Conservation (phyloP, 2,888 invertebrate species). For the Congeria kusceri region DNA sequence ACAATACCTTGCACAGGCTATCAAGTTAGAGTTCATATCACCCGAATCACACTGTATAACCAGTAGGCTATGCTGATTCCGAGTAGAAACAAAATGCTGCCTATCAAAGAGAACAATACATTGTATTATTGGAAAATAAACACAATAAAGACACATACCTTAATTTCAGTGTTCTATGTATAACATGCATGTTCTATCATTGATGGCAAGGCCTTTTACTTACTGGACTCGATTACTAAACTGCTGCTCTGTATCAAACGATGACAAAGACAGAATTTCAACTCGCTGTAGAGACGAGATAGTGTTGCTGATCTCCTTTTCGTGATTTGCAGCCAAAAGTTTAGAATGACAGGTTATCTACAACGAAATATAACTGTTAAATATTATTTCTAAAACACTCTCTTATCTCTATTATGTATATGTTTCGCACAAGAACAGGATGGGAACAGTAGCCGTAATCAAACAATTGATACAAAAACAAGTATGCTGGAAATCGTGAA, state of each 20-base stretch:
- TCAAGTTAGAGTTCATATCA: constrained; percentile 76
- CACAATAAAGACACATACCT: neutral
- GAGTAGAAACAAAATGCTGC: constrained; percentile 7
- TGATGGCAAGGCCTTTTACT: neutral
- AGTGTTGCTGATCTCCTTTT: constrained; percentile 44
- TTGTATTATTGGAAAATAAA: neutral
- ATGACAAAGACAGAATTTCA: constrained; percentile 70
- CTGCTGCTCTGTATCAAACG: constrained; percentile 82
- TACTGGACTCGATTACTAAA: constrained; percentile 54
- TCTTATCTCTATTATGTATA: too few relatives aligned
- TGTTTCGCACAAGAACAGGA: too few relatives aligned
- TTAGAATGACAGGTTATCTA: constrained; percentile 80
- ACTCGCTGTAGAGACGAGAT: constrained; percentile 53
- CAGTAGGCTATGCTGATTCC: constrained; percentile 63
- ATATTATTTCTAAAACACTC: too few relatives aligned
- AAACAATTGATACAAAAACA: too few relatives aligned
- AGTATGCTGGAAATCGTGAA: too few relatives aligned
- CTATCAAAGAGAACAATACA: neutral
- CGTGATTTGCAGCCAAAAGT: constrained; percentile 68
- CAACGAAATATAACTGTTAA: neutral
- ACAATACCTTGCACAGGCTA: constrained; percentile 81
- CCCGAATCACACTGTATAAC: constrained; percentile 82
- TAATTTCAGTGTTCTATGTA: neutral
- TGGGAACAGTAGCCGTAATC: too few relatives aligned
- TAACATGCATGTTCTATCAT: neutral